These are phyloP conservation scores for Colletes collaris DNA, from an alignment of 2,888 invertebrate genomes.

Conservation along the genomic window DNA sequence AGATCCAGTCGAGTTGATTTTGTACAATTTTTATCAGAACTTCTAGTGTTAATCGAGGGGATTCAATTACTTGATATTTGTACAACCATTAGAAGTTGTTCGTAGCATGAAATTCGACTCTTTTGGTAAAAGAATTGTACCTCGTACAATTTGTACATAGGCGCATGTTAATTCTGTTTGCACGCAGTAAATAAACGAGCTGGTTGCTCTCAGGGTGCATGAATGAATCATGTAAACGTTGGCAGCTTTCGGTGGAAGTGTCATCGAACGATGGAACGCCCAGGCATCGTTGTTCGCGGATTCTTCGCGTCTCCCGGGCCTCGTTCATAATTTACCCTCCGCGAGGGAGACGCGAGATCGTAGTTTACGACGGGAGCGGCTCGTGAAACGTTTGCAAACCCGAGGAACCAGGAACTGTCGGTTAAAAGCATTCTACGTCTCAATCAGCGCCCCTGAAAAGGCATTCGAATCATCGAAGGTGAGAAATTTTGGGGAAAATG, in stretches of 20 bases:
- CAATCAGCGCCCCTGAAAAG: slow-evolving; percentile 10
- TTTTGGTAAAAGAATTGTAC: too few species aligned
- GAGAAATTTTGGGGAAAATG: background rate
- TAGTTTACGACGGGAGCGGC: slow-evolving; percentile 56
- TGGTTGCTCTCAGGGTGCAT: background rate
- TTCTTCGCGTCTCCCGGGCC: slow-evolving; percentile 36
- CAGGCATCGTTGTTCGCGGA: slow-evolving; percentile 38
- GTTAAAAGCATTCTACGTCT: slow-evolving; percentile 10
- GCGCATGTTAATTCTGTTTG: background rate
- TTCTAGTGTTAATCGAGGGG: too few species aligned
- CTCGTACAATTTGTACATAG: too few species aligned
- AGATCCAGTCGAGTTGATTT: too few species aligned
- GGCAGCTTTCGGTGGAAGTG: background rate
- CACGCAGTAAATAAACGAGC: background rate
- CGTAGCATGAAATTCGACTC: too few species aligned
- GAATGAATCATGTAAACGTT: slow-evolving; percentile 2
- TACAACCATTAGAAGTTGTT: too few species aligned
- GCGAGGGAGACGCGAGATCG: slow-evolving; percentile 31
- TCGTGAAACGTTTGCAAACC: slow-evolving; percentile 50
- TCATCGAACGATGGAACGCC: background rate
- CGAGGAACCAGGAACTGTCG: slow-evolving; percentile 29
- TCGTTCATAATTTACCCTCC: slow-evolving; percentile 60
- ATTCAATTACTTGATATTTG: too few species aligned
- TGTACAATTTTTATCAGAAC: too few species aligned
- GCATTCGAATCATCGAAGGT: background rate